These are phyloP conservation scores for Cecropterus lyciades DNA, from an alignment of 1,140 invertebrate species.

Conservation along the genomic window DNA sequence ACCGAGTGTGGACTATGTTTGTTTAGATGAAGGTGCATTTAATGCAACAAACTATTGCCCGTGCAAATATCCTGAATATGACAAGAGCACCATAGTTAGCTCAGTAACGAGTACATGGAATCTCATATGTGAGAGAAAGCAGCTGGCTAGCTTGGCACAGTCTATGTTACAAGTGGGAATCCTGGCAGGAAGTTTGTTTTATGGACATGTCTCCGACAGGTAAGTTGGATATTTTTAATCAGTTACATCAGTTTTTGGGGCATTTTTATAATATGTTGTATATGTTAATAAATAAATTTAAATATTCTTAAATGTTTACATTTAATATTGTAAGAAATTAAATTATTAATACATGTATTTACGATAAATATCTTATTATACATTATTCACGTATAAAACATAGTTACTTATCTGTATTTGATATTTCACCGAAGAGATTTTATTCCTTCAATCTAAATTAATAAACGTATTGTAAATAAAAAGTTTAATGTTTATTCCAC, in stretches of 20 bases:
- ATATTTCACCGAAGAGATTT: too few relatives aligned
- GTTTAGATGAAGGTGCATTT: conserved; percentile 70
- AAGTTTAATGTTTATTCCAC: conserved; percentile 30
- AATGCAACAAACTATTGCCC: conserved; percentile 74
- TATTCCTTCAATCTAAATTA: too few relatives aligned
- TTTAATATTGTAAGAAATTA: too few relatives aligned
- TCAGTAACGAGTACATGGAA: conserved; percentile 84
- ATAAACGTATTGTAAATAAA: too few relatives aligned
- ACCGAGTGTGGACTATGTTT: conserved; percentile 86
- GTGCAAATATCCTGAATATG: conserved; percentile 73
- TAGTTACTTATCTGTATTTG: too few relatives aligned
- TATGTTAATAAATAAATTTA: too few relatives aligned
- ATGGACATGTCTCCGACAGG: conserved; percentile 82
- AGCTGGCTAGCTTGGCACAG: conserved; percentile 80
- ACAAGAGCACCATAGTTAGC: conserved; percentile 70
- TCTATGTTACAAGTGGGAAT: conserved; percentile 83
- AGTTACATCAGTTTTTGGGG: too few relatives aligned
- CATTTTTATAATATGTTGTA: too few relatives aligned
- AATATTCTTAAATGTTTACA: too few relatives aligned
- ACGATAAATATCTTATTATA: too few relatives aligned
- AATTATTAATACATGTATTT: too few relatives aligned
- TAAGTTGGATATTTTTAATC: conserved; percentile 39
- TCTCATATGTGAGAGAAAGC: conserved; percentile 79
- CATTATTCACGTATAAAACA: too few relatives aligned
- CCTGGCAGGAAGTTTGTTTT: conserved; percentile 79